These are phyloP conservation scores for Rissa tridactyla DNA, from an alignment of 2,113 vertebrate species.

Conservation along the genomic window DNA sequence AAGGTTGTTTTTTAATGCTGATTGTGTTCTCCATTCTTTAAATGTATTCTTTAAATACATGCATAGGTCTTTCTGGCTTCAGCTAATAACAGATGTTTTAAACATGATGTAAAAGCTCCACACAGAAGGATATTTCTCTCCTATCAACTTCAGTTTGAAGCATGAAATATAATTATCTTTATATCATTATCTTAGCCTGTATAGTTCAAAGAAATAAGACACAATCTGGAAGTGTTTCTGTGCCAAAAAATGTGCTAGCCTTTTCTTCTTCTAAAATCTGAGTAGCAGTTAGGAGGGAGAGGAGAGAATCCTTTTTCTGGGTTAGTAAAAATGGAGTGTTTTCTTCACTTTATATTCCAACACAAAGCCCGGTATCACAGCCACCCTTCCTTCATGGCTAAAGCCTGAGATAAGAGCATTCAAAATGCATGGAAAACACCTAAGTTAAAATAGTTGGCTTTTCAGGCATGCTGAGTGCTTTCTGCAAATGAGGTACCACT, in stretches of 20 bases:
- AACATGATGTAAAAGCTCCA: conserved; percentile 49
- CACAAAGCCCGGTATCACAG: neutral
- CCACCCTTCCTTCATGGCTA: neutral
- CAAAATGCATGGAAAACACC: neutral
- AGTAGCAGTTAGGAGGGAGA: conserved; percentile 4
- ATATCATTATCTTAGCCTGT: conserved; percentile 77
- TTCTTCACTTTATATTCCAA: neutral
- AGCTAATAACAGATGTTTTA: conserved; percentile 64
- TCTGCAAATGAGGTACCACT: neutral
- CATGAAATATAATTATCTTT: conserved; percentile 77
- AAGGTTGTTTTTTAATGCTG: neutral
- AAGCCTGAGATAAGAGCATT: neutral
- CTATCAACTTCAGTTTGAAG: conserved; percentile 75
- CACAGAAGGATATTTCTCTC: conserved; percentile 70
- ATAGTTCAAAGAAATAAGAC: conserved; percentile 78
- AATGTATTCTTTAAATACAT: conserved; percentile 44
- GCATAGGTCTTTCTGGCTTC: conserved; percentile 59
- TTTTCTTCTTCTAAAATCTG: conserved; percentile 68
- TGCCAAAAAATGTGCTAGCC: conserved; percentile 81
- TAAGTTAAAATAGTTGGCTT: neutral
- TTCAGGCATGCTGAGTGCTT: neutral
- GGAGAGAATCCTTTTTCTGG: neutral
- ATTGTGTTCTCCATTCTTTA: neutral
- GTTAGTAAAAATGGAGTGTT: conserved; percentile 1
- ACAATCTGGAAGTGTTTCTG: conserved; percentile 77